These are phyloP conservation scores for Zaprionus vittiger DNA, from an alignment of 1,140 invertebrate species.

Conservation along the genomic window DNA sequence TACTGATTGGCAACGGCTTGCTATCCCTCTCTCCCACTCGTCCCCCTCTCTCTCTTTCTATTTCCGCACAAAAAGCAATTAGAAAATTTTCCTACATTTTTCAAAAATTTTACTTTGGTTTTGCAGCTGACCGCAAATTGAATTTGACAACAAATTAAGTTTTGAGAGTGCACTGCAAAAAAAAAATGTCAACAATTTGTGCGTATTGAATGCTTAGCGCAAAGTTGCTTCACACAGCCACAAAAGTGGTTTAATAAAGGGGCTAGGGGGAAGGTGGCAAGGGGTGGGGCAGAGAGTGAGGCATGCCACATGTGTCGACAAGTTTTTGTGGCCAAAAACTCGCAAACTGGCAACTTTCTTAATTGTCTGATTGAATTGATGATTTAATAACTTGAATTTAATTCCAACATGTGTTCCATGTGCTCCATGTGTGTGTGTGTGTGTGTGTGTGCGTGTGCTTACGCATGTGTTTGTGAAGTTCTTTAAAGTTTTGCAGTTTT, in stretches of 20 bases:
- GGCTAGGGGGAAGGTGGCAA: not conserved
- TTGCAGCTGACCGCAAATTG: slow-evolving; percentile 35
- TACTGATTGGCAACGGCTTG: slow-evolving; percentile 16
- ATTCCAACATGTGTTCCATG: slow-evolving; percentile 48
- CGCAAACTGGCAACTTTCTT: slow-evolving; percentile 71
- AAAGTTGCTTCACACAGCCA: slow-evolving; percentile 51
- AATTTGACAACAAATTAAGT: slow-evolving; percentile 62
- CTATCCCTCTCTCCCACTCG: not conserved
- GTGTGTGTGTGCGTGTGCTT: not conserved
- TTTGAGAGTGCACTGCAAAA: slow-evolving; percentile 39
- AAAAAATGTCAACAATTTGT: slow-evolving; percentile 34
- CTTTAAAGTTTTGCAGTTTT: slow-evolving; percentile 36
- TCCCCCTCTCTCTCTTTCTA: not conserved
- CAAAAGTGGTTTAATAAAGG: slow-evolving; percentile 27
- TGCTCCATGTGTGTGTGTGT: slow-evolving; percentile 9
- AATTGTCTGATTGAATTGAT: slow-evolving; percentile 84
- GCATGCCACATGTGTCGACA: slow-evolving; percentile 61
- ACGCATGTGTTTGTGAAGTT: slow-evolving; percentile 21
- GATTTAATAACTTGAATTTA: slow-evolving; percentile 84
- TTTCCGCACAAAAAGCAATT: slow-evolving; percentile 15
- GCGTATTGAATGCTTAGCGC: slow-evolving; percentile 50
- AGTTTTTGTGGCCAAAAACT: slow-evolving; percentile 69
- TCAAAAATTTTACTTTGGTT: slow-evolving; percentile 10
- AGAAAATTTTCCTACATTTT: slow-evolving; percentile 15
- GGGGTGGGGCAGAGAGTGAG: not conserved